phyloP scores from a whole-genome alignment of 2,113 vertebrate species.

The Acinonyx jubatus region DNA sequence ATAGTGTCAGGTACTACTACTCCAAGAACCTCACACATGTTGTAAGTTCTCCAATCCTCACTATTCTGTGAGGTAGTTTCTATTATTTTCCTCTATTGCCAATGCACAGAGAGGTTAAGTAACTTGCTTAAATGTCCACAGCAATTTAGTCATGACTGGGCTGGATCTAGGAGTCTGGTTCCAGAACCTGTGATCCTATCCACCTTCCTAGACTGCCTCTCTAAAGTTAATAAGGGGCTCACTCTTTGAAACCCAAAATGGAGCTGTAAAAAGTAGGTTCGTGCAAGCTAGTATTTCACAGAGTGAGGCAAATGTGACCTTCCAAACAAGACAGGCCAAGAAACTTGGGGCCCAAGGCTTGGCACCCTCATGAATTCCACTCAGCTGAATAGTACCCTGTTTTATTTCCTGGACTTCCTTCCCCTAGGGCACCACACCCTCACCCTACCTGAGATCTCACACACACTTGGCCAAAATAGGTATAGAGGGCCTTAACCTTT shows the following conservation, averaged over 20 bases:
- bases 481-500: neutral
- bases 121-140: neutral
- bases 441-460: neutral
- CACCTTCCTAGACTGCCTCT: neutral
- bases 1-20: neutral
- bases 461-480: neutral
- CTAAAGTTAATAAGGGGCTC: neutral
- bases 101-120: neutral
- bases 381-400: neutral
- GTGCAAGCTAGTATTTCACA: neutral
- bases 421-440: neutral
- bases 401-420: neutral
- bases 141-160: neutral
- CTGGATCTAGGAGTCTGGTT: neutral
- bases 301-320: neutral
- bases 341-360: neutral
- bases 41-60: neutral
- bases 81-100: neutral
- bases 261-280: neutral
- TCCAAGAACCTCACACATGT: rapidly evolving
- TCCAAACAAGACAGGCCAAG: neutral
- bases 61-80: neutral
- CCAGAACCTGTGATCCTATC: neutral
- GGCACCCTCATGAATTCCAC: neutral
- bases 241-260: neutral